Base-by-base conservation (phyloP, 2,888 invertebrate species). In the Epistrophe grossulariae region DNA sequence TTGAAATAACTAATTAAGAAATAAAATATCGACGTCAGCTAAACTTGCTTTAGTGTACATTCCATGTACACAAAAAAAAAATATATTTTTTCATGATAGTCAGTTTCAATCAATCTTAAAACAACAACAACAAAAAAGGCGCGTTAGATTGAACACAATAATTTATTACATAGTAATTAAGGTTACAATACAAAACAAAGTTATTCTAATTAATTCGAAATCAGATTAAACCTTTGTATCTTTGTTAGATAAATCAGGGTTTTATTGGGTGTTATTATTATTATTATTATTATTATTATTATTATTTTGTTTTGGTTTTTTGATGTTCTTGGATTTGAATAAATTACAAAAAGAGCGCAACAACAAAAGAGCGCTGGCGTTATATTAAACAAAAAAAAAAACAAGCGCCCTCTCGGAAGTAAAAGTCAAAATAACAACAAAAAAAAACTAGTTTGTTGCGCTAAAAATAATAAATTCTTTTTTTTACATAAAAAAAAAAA, bases 351-450 rank as follows among this genome's bases (percentile, higher is more conserved):
- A 17, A 35, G 10, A 17, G 0, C 38, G 0, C 38, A 19, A 40
- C 13, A 40, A 40, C 1, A 15, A 35, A n/a, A 28, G 9, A 4
- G 50, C 28, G 19, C n/a, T 59, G 57, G 35, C 17, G 57, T 59
- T 59, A 35, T 57, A 17, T n/a, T 31, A 31, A 35, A 57, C 4
- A 31, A 55, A 28, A 52, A 24, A 24, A 52, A 52, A 8, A 31
- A 57, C 60, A 60, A 60, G 66, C 78, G 52, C 70, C 60, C 60
- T 60, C 78, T 78, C 70, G 78, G 73, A 79, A 79, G 60, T 79
- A 73, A 52, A 43, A 73, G 28, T 48, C 60, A 48, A 43, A 79
- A 48, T 11, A 35, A 15, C 6, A 59, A n/a, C n/a, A n/a, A n/a
- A n/a, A n/a, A n/a, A 19, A 8, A 79, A 66, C 79, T 57, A 40